Evolutionary conservation across 2,888 invertebrate genomes (phyloP).

Genomic region (Parapristionchus giblindavisi): DNA sequence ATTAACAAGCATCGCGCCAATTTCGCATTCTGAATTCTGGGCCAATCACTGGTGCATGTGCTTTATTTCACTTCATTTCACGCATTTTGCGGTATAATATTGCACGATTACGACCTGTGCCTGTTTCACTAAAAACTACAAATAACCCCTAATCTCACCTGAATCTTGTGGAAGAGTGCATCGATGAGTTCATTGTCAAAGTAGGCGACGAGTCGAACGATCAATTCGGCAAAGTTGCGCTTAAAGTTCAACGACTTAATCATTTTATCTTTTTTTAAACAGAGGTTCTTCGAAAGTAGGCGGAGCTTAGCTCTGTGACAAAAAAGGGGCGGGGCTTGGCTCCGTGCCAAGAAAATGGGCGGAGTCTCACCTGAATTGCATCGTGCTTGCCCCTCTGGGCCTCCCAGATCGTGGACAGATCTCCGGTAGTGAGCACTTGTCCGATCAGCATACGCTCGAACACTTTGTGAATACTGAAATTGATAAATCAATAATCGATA

Average conservation of each 20-base stretch:
- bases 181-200: conserved; percentile 36
- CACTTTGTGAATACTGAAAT: not conserved
- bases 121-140: too few relatives aligned
- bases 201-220: conserved; percentile 17
- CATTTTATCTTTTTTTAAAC: not conserved
- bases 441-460: not conserved
- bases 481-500: not conserved
- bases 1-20: too few relatives aligned
- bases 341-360: not conserved
- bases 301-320: not conserved
- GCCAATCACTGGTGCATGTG: not conserved
- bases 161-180: conserved; percentile 37
- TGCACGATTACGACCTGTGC: too few relatives aligned
- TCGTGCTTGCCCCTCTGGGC: conserved; percentile 37
- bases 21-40: not conserved
- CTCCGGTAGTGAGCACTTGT: not conserved
- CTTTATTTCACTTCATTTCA: not conserved
- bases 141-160: too few relatives aligned
- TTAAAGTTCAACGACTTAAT: not conserved
- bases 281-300: not conserved
- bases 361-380: conserved; percentile 37
- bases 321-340: not conserved
- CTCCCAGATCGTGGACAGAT: conserved; percentile 36
- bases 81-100: too few relatives aligned
- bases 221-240: conserved; percentile 35